Base-by-base conservation (phyloP, 2,888 invertebrate genomes). In the Orthosia gracilis region DNA sequence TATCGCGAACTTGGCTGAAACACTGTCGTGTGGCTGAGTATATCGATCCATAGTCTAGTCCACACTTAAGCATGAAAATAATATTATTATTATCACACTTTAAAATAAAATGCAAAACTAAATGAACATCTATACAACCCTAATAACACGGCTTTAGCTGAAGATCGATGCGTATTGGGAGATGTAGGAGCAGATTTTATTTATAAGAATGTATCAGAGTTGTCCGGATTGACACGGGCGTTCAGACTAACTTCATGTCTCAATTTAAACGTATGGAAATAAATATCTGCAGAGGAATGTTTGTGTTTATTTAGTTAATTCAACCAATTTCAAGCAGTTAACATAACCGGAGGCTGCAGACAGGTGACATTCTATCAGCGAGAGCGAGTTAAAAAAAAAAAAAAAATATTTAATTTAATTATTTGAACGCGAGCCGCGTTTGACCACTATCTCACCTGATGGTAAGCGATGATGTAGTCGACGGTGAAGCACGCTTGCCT, bases 191-290 rank as follows among this genome's bases (percentile, higher is more conserved):
- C 50, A 47, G 64, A 68, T 81, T 84, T 80, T 82, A 82, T 82
- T 84, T 84, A 84, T 82, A 82, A 84, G 70, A 80, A 82, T 75
- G 81, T 82, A 65, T 75, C 75, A 81, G 63, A 69, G 47, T 57
- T 57, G 63, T 68, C 61, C 54, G 50, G 54, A 80, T 82, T 82
- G 81, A 82, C 81, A 82, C 62, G 58, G 58, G 62, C 55, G 23
- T 62, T 66, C 62, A 21, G 50, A 68, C 71, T 65, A 73, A 81
- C 68, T 78, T 58, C 74, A 66, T n/a, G 58, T 67, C 72, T 80
- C 57, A 76, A 69, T 83, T 69, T 83, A 85, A 78, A 85, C 65
- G 69, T n/a, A 63, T 47, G 72, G 45, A 78, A 80, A 83, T 72
- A 71, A 54, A 82, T 77, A 77, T 75, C n/a, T 49, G 65, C 21